Conservation (phyloP, 1,140 invertebrate genomes). For the Aricia agestis region DNA sequence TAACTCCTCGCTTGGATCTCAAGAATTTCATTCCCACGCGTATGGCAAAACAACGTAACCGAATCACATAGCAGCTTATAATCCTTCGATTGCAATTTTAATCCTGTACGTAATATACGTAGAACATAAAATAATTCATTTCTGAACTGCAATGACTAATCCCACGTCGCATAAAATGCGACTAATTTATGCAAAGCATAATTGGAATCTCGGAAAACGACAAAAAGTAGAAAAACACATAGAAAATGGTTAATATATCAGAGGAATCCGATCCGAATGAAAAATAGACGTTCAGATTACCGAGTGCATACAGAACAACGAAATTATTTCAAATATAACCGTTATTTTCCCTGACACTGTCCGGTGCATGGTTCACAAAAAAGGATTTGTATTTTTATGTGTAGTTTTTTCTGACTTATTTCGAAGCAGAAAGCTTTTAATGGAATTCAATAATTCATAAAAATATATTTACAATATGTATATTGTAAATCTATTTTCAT, state of each 20-base stretch:
- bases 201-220: not conserved
- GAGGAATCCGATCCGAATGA: constrained; percentile 43
- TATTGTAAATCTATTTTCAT: too few species aligned
- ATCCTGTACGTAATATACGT: not conserved
- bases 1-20: too few species aligned
- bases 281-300: constrained; percentile 58
- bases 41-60: too few species aligned
- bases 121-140: not conserved
- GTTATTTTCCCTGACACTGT: constrained; percentile 65
- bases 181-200: not conserved
- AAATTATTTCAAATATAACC: constrained; percentile 70
- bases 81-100: not conserved
- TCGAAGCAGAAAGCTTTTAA: not conserved
- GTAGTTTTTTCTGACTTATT: not conserved
- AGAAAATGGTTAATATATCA: constrained; percentile 28
- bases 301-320: constrained; percentile 36
- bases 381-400: constrained; percentile 18
- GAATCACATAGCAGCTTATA: too few species aligned
- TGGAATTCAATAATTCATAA: not conserved
- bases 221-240: not conserved
- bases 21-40: too few species aligned
- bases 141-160: not conserved
- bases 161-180: not conserved
- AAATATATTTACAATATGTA: too few species aligned
- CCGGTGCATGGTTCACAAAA: constrained; percentile 49